Evolutionary conservation across 2,888 invertebrate species (phyloP).

Genomic region (Parnassius orleans): DNA sequence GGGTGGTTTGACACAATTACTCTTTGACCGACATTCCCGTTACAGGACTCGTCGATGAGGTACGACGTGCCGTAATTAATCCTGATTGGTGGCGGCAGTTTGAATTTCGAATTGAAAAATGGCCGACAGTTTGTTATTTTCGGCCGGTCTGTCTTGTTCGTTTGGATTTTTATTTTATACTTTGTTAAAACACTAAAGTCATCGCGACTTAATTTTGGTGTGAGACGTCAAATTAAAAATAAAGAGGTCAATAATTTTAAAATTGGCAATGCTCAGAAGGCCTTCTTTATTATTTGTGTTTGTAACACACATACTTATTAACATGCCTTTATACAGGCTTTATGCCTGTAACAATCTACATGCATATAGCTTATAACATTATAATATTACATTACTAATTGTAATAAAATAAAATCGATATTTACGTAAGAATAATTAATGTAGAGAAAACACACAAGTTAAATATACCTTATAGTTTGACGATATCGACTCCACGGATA

Average conservation of each 20-base stretch:
- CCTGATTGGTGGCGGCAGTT: constrained; percentile 25
- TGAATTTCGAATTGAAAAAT: constrained; percentile 23
- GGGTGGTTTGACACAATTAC: constrained; percentile 68
- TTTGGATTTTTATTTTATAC: constrained; percentile 11
- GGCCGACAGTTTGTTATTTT: constrained; percentile 19
- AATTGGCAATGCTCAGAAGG: too few species aligned
- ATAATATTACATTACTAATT: too few species aligned
- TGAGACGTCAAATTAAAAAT: neutral
- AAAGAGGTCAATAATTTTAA: neutral
- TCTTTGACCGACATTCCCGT: constrained; percentile 53
- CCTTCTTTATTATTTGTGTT: too few species aligned
- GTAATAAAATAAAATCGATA: too few species aligned
- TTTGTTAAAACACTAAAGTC: constrained; percentile 18
- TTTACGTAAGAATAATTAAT: too few species aligned
- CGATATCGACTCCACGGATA: too few species aligned
- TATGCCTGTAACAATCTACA: too few species aligned
- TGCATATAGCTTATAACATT: too few species aligned
- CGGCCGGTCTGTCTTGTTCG: constrained; percentile 7
- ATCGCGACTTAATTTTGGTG: constrained; percentile 4
- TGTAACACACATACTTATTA: too few species aligned
- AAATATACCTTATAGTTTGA: too few species aligned
- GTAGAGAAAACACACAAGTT: too few species aligned
- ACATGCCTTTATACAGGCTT: too few species aligned
- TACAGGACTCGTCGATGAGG: constrained; percentile 36
- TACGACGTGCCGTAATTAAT: constrained; percentile 28